Conservation (phyloP, 2,113 vertebrate species). For the Ornithorhynchus anatinus region DNA sequence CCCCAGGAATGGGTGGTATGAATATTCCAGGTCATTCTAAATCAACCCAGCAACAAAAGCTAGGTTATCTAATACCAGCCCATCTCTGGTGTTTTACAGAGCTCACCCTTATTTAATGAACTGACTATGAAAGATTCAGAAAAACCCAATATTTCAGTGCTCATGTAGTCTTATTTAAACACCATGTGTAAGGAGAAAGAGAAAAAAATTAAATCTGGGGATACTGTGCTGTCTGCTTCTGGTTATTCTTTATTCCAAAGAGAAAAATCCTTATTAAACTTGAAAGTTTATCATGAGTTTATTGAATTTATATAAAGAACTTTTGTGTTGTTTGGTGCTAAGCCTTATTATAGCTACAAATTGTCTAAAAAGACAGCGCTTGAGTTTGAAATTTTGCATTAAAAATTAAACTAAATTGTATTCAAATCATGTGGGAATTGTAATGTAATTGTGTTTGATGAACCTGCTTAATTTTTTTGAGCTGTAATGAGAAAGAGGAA, state of each 20-base stretch:
- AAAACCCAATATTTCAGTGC: not conserved
- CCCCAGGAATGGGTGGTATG: not conserved
- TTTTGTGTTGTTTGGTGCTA: not conserved
- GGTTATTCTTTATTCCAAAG: not conserved
- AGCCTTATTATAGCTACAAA: not conserved
- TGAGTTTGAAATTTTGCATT: not conserved
- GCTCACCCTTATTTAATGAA: too few species aligned
- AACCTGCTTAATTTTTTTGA: not conserved
- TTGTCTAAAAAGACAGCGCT: not conserved
- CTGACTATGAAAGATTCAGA: not conserved
- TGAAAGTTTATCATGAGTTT: not conserved
- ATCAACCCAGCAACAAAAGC: too few species aligned
- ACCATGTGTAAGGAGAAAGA: not conserved
- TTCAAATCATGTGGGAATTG: not conserved
- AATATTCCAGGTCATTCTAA: not conserved
- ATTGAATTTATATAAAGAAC: not conserved
- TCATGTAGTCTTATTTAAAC: not conserved
- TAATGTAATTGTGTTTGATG: not conserved
- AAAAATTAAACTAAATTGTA: not conserved
- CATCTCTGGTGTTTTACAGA: too few species aligned
- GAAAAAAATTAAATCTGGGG: not conserved
- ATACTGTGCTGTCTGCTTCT: not conserved
- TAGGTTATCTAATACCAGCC: too few species aligned
- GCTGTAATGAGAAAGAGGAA: not conserved
- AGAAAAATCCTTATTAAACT: not conserved